Evolutionary conservation across 2,888 invertebrate genomes (phyloP).

Genomic region (Cataglyphis livida): DNA sequence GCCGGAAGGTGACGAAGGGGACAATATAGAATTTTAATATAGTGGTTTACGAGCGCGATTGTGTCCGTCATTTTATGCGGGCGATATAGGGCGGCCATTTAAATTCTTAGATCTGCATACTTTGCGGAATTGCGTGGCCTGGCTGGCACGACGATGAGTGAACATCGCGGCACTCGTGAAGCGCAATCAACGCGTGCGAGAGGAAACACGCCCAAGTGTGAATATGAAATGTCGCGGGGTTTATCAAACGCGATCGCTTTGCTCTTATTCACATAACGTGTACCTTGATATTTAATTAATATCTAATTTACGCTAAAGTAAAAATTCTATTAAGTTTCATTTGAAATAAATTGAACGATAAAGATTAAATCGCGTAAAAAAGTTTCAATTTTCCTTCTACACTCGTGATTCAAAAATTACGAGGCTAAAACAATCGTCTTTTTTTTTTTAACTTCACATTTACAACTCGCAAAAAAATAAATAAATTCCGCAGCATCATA

Average conservation of each 20-base stretch:
- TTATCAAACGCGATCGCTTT: neutral
- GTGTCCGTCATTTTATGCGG: constrained; percentile 85
- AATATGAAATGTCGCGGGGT: neutral
- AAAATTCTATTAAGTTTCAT: neutral
- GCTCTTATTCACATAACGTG: neutral
- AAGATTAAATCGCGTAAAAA: neutral
- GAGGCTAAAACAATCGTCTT: neutral
- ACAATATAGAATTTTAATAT: constrained; percentile 86
- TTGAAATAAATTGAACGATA: neutral
- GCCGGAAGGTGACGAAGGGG: constrained; percentile 47
- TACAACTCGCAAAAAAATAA: neutral
- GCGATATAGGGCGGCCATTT: constrained; percentile 84
- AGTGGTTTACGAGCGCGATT: constrained; percentile 85
- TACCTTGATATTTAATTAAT: no score
- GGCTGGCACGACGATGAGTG: constrained; percentile 68
- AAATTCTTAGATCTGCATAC: constrained; percentile 86
- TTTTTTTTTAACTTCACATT: neutral
- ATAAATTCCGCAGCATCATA: neutral
- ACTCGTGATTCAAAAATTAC: neutral
- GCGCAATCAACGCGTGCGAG: constrained; percentile 25
- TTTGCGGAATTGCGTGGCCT: constrained; percentile 84
- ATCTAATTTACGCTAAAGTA: neutral
- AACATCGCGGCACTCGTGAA: constrained; percentile 55
- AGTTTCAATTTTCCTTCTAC: neutral
- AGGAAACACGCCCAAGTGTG: neutral